Conservation (phyloP, 2,888 invertebrate species). For the Agelastica alni region DNA sequence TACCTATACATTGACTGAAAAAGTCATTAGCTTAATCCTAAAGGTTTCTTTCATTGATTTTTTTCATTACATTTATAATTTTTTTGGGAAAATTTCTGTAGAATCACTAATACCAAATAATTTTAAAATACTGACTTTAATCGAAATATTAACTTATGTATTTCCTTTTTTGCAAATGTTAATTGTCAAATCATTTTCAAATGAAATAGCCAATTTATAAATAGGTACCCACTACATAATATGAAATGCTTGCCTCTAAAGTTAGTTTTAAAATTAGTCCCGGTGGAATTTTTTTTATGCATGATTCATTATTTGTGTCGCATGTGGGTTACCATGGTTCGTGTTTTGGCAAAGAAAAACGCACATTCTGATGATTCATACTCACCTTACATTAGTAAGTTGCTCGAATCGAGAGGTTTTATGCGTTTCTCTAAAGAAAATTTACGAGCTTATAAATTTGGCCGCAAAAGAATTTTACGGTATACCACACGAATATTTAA, state of each 20-base stretch:
- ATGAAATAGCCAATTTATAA: background rate
- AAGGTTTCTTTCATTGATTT: too few species aligned
- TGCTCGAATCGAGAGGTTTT: slow-evolving; percentile 1
- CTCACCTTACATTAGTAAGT: slow-evolving; percentile 11
- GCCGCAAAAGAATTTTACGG: too few species aligned
- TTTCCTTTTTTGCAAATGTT: too few species aligned
- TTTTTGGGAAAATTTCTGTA: too few species aligned
- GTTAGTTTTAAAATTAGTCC: slow-evolving; percentile 4
- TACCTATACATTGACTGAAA: too few species aligned
- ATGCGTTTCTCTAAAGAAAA: background rate
- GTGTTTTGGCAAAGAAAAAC: slow-evolving; percentile 36
- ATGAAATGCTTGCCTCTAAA: background rate
- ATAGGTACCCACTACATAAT: background rate
- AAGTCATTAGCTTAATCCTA: too few species aligned
- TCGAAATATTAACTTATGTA: too few species aligned
- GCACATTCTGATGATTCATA: slow-evolving; percentile 26
- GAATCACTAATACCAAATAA: too few species aligned
- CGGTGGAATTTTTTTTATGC: slow-evolving; percentile 16
- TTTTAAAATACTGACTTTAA: too few species aligned
- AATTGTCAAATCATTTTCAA: background rate
- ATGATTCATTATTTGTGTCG: slow-evolving; percentile 34
- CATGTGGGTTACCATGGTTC: slow-evolving; percentile 40
- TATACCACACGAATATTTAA: too few species aligned
- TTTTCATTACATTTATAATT: too few species aligned
- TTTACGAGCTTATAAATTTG: slow-evolving; percentile 10